Evolutionary conservation across 2,113 vertebrate genomes (phyloP).

Genomic region (Clarias magur): DNA sequence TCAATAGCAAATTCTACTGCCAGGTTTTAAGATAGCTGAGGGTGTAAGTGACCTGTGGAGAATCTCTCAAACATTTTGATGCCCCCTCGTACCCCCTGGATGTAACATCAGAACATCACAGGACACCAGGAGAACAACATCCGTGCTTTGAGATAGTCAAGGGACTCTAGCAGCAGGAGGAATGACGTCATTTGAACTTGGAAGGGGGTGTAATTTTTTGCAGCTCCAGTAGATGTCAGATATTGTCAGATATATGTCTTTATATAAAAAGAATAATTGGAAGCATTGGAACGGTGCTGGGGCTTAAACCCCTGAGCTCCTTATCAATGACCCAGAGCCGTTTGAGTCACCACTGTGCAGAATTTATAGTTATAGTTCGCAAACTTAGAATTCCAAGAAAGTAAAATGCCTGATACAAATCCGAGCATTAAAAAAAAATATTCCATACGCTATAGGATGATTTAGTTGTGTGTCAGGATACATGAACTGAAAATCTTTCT

Average conservation of each 20-base stretch:
- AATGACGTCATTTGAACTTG: neutral
- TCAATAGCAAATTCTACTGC: too few relatives aligned
- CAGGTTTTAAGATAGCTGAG: too few relatives aligned
- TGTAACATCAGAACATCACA: neutral
- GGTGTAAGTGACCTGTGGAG: too few relatives aligned
- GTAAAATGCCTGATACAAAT: neutral
- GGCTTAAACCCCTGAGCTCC: too few relatives aligned
- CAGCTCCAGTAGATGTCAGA: neutral
- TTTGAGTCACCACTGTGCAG: too few relatives aligned
- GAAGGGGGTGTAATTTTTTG: neutral
- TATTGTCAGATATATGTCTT: too few relatives aligned
- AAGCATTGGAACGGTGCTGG: too few relatives aligned
- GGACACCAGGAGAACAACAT: neutral
- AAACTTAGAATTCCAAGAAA: neutral
- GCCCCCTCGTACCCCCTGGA: neutral
- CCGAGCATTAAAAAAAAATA: neutral
- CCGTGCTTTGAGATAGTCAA: too few relatives aligned
- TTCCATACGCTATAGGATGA: neutral
- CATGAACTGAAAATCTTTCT: neutral
- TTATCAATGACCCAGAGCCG: too few relatives aligned
- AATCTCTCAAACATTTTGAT: too few relatives aligned
- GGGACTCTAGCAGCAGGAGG: neutral
- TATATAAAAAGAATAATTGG: neutral
- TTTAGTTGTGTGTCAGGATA: too few relatives aligned
- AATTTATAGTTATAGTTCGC: neutral